phyloP scores from a whole-genome alignment of 2,888 invertebrate species.

The Pachydiplax longipennis region DNA sequence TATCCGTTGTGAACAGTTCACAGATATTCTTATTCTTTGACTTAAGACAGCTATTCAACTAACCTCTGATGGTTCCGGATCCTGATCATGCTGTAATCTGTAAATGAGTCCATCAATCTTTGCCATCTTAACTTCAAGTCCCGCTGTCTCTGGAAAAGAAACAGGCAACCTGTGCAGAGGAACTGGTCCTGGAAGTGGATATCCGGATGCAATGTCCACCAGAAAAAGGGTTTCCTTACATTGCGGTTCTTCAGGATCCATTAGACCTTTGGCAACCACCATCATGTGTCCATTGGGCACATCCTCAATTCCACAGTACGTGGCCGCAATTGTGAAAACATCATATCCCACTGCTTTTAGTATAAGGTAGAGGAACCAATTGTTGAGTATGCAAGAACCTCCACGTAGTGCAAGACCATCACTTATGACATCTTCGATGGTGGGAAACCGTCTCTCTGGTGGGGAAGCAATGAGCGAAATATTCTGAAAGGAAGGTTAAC shows the following conservation, averaged over 20 bases:
- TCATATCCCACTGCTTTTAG: conserved; percentile 6
- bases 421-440: background rate
- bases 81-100: background rate
- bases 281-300: background rate
- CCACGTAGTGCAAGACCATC: background rate
- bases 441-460: background rate
- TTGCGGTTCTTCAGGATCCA: background rate
- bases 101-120: background rate
- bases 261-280: background rate
- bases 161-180: conserved; percentile 10
- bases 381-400: conserved; percentile 1
- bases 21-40: too few relatives aligned
- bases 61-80: background rate
- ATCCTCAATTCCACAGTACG: background rate
- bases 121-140: background rate
- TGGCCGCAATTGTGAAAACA: background rate
- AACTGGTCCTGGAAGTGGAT: background rate
- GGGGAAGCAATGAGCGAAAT: background rate
- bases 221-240: background rate
- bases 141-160: conserved; percentile 12
- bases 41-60: background rate
- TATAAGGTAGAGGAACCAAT: background rate
- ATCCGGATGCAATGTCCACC: conserved; percentile 3
- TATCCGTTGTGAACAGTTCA: too few relatives aligned
- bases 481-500: background rate